phyloP scores from a whole-genome alignment of 2,888 invertebrate species.

The Chalcosyrphus nemorum region DNA sequence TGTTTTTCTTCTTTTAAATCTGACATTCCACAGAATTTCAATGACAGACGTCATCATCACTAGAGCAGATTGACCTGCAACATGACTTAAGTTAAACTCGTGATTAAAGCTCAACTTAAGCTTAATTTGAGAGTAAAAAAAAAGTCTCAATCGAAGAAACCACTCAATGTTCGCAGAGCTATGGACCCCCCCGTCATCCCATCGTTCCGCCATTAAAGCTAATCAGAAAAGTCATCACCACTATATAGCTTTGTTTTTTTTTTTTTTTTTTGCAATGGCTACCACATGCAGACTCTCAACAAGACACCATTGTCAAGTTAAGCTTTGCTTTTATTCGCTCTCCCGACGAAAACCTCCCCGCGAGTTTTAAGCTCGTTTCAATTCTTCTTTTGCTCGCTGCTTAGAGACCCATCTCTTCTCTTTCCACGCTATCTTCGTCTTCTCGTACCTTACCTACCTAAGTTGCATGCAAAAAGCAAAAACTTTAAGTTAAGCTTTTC shows the following conservation, averaged over 20 bases:
- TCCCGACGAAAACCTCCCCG: neutral
- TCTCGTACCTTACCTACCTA: neutral
- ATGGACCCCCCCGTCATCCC: neutral
- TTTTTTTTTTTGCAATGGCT: conserved; percentile 17
- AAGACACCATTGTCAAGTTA: conserved; percentile 15
- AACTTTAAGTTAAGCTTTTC: conserved; percentile 62
- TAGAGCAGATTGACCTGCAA: too few species aligned
- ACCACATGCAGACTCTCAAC: conserved; percentile 13
- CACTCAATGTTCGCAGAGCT: neutral
- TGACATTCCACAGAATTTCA: too few species aligned
- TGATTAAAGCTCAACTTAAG: neutral
- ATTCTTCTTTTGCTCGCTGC: neutral
- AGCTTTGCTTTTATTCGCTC: conserved; percentile 21
- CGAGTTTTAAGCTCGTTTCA: conserved; percentile 18
- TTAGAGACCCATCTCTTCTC: conserved; percentile 14
- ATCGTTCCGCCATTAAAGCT: conserved; percentile 27
- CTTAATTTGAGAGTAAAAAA: neutral
- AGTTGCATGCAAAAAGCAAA: conserved; percentile 50
- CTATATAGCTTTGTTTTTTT: too few species aligned
- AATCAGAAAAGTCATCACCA: conserved; percentile 8
- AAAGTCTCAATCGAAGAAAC: neutral
- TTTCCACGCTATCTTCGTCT: conserved; percentile 5
- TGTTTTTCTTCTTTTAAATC: too few species aligned
- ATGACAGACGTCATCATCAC: too few species aligned
- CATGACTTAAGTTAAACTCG: too few species aligned